These are phyloP conservation scores for Drosophila parthenogenetica DNA, from an alignment of 2,888 invertebrate species.

Conservation along the genomic window DNA sequence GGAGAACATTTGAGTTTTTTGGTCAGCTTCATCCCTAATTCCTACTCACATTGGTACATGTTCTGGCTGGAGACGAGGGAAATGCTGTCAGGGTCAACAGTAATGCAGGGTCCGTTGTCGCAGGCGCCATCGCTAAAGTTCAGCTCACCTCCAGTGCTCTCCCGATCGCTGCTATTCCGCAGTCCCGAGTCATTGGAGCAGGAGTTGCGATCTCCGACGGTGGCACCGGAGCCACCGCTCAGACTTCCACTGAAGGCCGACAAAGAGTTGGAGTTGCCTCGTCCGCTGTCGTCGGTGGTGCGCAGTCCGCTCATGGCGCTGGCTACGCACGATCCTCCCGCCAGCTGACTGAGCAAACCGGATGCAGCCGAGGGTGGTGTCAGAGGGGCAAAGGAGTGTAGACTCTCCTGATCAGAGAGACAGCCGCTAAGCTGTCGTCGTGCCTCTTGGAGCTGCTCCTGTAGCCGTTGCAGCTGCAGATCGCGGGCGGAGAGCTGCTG, in stretches of 20 bases:
- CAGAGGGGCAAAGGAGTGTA: conserved; percentile 90
- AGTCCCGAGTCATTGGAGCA: conserved; percentile 95
- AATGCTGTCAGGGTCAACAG: conserved; percentile 85
- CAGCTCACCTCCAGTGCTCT: conserved; percentile 91
- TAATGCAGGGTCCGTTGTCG: conserved; percentile 85
- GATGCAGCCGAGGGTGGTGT: conserved; percentile 86
- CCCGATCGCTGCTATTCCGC: conserved; percentile 91
- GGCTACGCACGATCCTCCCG: conserved; percentile 78
- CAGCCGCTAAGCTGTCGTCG: conserved; percentile 92
- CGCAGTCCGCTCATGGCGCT: conserved; percentile 88
- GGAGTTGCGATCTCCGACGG: conserved; percentile 90
- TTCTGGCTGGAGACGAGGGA: conserved; percentile 85
- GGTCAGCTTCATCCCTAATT: neutral
- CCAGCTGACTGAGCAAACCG: conserved; percentile 86
- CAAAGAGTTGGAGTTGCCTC: conserved; percentile 91
- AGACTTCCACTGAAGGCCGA: conserved; percentile 83
- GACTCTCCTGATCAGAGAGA: conserved; percentile 93
- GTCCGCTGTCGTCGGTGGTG: conserved; percentile 89
- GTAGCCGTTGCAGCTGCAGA: conserved; percentile 92
- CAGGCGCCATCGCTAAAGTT: conserved; percentile 90
- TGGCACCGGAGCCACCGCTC: conserved; percentile 83
- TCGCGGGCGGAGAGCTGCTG: conserved; percentile 95
- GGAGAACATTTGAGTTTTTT: neutral
- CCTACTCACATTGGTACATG: conserved; percentile 85
- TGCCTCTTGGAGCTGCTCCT: conserved; percentile 93